These are phyloP conservation scores for Aplidium turbinatum DNA, from an alignment of 23 tunicate genomes.

Conservation along the genomic window DNA sequence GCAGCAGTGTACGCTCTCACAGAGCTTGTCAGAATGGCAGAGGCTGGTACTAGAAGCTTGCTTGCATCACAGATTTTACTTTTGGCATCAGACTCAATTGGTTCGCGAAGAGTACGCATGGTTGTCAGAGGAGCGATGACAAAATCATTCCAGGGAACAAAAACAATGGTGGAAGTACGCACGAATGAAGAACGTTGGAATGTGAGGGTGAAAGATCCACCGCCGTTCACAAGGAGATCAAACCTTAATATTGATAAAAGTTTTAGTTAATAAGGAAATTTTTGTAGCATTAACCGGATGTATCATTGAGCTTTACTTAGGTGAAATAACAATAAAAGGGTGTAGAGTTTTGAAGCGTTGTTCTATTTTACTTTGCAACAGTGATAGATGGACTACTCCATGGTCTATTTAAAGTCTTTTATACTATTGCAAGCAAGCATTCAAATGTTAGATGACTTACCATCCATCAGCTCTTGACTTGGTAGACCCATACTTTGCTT, in stretches of 20 bases:
- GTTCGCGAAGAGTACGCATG: slow-evolving; percentile 74
- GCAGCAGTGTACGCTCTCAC: slow-evolving; percentile 79
- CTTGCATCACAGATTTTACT: slow-evolving; percentile 59
- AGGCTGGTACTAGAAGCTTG: slow-evolving; percentile 39
- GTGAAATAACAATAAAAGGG: too few relatives aligned
- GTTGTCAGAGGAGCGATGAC: slow-evolving; percentile 52
- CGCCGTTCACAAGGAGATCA: slow-evolving; percentile 84
- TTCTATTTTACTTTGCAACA: not conserved
- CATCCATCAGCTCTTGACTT: slow-evolving; percentile 75
- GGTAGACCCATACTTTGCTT: slow-evolving; percentile 51
- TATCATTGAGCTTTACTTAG: too few relatives aligned
- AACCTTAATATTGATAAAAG: slow-evolving; percentile 75
- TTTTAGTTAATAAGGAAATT: too few relatives aligned
- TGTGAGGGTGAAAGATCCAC: slow-evolving; percentile 57
- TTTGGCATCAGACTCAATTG: slow-evolving; percentile 27
- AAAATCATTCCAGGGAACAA: slow-evolving; percentile 71
- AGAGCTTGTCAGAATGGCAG: slow-evolving; percentile 40
- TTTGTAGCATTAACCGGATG: too few relatives aligned
- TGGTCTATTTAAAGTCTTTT: too few relatives aligned
- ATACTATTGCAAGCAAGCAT: too few relatives aligned
- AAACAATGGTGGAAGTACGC: slow-evolving; percentile 37
- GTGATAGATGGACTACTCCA: too few relatives aligned
- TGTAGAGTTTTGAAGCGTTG: too few relatives aligned
- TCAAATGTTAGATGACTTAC: too few relatives aligned
- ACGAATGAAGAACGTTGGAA: slow-evolving; percentile 58